A percentile compares a stretch with the other conserved stretches of the same genome.
These are phyloP conservation scores for Glaucomys volans DNA, from an alignment of 2,113 vertebrate genomes.

Conservation along the genomic window DNA sequence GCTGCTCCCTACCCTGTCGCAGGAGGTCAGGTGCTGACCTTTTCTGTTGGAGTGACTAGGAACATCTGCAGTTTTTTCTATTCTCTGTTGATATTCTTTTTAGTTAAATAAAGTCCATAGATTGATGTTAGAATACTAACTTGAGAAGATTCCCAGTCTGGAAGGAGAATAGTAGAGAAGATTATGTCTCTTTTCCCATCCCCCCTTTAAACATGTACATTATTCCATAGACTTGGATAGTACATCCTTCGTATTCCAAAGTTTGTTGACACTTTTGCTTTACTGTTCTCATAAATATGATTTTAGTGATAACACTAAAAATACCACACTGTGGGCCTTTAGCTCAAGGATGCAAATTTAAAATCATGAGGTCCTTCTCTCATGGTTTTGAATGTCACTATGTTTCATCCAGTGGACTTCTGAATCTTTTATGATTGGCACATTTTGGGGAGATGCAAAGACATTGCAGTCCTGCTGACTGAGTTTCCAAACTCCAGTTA, in stretches of 20 bases:
- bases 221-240: constrained; percentile 48
- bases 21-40: not conserved
- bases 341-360: constrained; percentile 33
- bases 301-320: constrained; percentile 27
- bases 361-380: constrained; percentile 25
- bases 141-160: not conserved
- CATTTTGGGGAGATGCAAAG: constrained; percentile 25
- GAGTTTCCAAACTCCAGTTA: not conserved
- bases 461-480: not conserved
- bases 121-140: not conserved
- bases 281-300: constrained; percentile 53
- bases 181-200: not conserved
- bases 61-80: not conserved
- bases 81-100: not conserved
- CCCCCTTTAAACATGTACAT: not conserved
- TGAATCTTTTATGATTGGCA: constrained; percentile 58
- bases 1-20: accelerated
- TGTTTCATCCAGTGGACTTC: constrained; percentile 56
- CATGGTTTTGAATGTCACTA: constrained; percentile 36
- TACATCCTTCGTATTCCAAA: constrained; percentile 23
- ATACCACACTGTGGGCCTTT: not conserved
- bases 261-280: constrained; percentile 67
- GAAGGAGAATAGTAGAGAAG: not conserved
- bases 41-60: not conserved
- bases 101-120: not conserved